Conservation (phyloP, 2,888 invertebrate species). For the Tetragonula carbonaria region DNA sequence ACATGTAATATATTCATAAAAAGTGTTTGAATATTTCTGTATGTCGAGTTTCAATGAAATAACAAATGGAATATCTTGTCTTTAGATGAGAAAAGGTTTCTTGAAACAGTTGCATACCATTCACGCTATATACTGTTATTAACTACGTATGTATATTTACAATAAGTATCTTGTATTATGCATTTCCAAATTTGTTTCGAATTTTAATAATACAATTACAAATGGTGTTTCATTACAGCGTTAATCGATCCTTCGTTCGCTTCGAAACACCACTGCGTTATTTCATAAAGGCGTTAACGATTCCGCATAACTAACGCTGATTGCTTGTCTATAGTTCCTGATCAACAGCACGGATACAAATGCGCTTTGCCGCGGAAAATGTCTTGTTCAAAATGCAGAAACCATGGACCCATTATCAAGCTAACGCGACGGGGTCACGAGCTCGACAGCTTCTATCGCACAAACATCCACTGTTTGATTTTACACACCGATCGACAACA, state of each 20-base stretch:
- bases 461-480: constrained; percentile 17
- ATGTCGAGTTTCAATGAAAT: too few relatives aligned
- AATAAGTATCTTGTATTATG: too few relatives aligned
- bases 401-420: constrained; percentile 1
- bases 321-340: constrained; percentile 2
- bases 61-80: too few relatives aligned
- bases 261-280: background rate
- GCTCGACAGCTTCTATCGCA: constrained; percentile 13
- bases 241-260: background rate
- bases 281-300: constrained; percentile 17
- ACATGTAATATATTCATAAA: too few relatives aligned
- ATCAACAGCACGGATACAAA: background rate
- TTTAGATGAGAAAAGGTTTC: too few relatives aligned
- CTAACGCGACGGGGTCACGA: constrained; percentile 2
- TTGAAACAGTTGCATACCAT: too few relatives aligned
- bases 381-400: constrained; percentile 32
- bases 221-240: too few relatives aligned
- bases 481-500: background rate
- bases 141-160: too few relatives aligned
- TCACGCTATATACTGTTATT: too few relatives aligned
- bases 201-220: too few relatives aligned
- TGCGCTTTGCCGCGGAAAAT: constrained; percentile 32
- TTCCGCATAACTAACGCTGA: constrained; percentile 3
- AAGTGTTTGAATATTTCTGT: too few relatives aligned
- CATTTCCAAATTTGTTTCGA: too few relatives aligned